phyloP scores from a whole-genome alignment of 2,797 vertebrate genomes.

The Lerista edwardsae region DNA sequence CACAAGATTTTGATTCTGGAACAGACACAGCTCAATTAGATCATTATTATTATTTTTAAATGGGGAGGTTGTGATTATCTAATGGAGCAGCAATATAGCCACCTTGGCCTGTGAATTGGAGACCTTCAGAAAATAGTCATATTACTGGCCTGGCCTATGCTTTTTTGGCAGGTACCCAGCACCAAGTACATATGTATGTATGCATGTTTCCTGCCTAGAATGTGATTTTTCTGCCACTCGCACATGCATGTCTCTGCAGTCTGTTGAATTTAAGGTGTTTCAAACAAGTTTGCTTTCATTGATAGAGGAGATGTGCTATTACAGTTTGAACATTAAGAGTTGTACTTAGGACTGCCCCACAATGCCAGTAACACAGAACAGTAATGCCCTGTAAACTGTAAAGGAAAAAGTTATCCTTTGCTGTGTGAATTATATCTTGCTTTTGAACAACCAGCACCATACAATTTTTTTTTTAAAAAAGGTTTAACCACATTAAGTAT shows the following conservation, averaged over 20 bases:
- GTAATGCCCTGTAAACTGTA: background rate
- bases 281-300: background rate
- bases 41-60: too few species aligned
- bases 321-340: background rate
- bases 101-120: too few species aligned
- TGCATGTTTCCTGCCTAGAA: background rate
- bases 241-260: background rate
- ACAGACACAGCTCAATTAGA: too few species aligned
- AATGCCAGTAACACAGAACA: background rate
- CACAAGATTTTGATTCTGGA: too few species aligned
- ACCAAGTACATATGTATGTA: too few species aligned
- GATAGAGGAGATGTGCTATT: background rate
- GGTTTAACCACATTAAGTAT: background rate
- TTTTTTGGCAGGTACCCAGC: too few species aligned
- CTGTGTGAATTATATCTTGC: background rate
- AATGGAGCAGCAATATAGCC: too few species aligned
- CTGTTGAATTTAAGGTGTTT: background rate
- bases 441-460: background rate
- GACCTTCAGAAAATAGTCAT: too few species aligned
- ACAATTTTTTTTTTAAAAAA: conserved; percentile 7
- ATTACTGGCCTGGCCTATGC: too few species aligned
- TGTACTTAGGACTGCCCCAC: background rate
- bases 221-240: background rate
- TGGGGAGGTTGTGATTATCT: too few species aligned
- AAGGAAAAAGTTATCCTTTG: background rate